phyloP scores from a whole-genome alignment of 2,888 invertebrate species.

The Euproctis similis region DNA sequence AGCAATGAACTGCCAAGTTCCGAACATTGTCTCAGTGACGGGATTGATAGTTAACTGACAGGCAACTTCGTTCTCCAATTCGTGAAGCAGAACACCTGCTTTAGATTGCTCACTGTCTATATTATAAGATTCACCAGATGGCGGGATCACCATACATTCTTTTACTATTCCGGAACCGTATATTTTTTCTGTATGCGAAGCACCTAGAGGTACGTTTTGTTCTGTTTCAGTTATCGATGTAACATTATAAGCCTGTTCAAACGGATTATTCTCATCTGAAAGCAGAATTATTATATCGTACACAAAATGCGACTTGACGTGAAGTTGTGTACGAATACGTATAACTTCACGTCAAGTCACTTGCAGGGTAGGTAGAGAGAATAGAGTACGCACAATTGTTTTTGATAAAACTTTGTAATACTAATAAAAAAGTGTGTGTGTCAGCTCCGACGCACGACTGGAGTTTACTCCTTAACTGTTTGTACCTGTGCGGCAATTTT shows the following conservation, averaged over 20 bases:
- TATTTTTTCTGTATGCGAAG: conserved; percentile 15
- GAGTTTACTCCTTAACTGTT: no score
- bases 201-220: conserved; percentile 20
- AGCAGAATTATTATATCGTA: no score
- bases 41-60: conserved; percentile 19
- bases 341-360: no score
- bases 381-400: no score
- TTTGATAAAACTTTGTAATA: no score
- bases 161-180: conserved; percentile 14
- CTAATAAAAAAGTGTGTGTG: no score
- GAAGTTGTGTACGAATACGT: no score
- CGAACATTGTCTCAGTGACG: conserved; percentile 25
- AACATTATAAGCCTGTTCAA: conserved; percentile 27
- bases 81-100: conserved; percentile 16
- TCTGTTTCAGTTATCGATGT: conserved; percentile 13
- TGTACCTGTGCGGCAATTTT: no score
- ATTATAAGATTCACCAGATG: conserved; percentile 13
- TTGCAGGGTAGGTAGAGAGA: no score
- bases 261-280: conserved; percentile 2
- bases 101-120: conserved; percentile 2
- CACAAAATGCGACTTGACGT: no score
- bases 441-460: no score
- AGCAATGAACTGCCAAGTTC: conserved; percentile 33
- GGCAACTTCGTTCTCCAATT: conserved; percentile 4
- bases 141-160: conserved; percentile 17